Conservation (phyloP, 2,113 vertebrate genomes). For the Cavia aperea region DNA sequence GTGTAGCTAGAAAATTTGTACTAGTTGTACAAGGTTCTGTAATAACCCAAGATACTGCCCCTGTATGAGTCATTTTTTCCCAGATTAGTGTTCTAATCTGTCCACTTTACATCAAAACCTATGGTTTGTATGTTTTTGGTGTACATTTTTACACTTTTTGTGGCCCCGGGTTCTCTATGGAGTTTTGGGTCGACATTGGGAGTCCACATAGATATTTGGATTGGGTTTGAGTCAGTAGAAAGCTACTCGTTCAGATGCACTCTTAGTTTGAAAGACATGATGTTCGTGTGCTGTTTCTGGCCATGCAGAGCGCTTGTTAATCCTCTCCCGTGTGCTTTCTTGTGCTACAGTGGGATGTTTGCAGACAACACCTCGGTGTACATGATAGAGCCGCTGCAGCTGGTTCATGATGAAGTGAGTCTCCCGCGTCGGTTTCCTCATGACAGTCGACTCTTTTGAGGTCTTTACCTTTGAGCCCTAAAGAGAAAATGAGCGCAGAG, state of each 20-base stretch:
- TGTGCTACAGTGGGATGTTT: conserved; percentile 89
- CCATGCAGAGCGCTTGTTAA: conserved; percentile 6
- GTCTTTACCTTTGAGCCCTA: not conserved
- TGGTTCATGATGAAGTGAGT: conserved; percentile 88
- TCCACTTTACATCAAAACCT: not conserved
- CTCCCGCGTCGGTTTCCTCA: not conserved
- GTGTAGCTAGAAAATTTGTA: not conserved
- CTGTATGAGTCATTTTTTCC: not conserved
- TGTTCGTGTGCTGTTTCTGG: not conserved
- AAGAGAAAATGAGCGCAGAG: not conserved
- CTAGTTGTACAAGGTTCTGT: not conserved
- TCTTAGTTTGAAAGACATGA: not conserved
- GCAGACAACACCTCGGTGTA: conserved; percentile 87
- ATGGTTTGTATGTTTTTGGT: not conserved
- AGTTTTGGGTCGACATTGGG: not conserved
- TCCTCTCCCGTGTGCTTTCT: conserved; percentile 48
- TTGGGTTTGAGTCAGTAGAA: not conserved
- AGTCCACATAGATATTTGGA: not conserved
- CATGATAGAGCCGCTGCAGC: conserved; percentile 88
- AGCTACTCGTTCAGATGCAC: not conserved
- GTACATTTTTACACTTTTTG: not conserved
- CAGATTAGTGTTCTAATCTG: not conserved
- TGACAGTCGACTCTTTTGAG: not conserved
- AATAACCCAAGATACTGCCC: not conserved
- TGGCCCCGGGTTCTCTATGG: not conserved